Evolutionary conservation across 2,113 vertebrate species (phyloP).

Genomic region (Phycodurus eques): DNA sequence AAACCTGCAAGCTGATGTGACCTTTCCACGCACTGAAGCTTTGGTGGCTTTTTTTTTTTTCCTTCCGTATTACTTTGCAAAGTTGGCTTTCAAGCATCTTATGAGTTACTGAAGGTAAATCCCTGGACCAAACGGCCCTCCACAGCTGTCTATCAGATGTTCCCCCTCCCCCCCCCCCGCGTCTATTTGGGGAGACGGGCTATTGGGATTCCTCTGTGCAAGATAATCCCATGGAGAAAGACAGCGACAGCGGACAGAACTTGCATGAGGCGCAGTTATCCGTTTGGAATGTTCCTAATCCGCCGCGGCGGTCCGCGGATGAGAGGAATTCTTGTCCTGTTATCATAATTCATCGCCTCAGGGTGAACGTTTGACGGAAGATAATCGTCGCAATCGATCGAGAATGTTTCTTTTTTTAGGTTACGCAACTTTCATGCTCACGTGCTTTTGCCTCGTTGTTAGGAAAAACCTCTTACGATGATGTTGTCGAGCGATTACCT

Average conservation of each 20-base stretch:
- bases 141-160: slow-evolving; percentile 64
- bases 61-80: slow-evolving; percentile 19
- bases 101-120: slow-evolving; percentile 38
- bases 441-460: too few species aligned
- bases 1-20: slow-evolving; percentile 14
- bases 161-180: slow-evolving; percentile 6
- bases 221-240: slow-evolving; percentile 68
- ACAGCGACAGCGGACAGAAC: slow-evolving; percentile 43
- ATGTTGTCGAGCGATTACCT: background rate
- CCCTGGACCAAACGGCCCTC: slow-evolving; percentile 40
- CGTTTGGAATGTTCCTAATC: slow-evolving; percentile 59
- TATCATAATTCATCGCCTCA: background rate
- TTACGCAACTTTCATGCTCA: background rate
- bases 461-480: background rate
- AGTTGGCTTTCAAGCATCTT: slow-evolving; percentile 40
- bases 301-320: slow-evolving; percentile 17
- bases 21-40: slow-evolving; percentile 29
- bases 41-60: background rate
- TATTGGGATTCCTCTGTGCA: slow-evolving; percentile 58
- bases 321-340: background rate
- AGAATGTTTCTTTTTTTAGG: background rate
- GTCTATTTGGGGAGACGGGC: slow-evolving; percentile 66
- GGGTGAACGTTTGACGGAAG: background rate
- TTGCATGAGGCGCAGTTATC: slow-evolving; percentile 47
- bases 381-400: background rate